Evolutionary conservation across 2,113 vertebrate genomes (phyloP), one percentile per base, ranked within the genome.

Genomic region (Crotophaga sulcirostris): DNA sequence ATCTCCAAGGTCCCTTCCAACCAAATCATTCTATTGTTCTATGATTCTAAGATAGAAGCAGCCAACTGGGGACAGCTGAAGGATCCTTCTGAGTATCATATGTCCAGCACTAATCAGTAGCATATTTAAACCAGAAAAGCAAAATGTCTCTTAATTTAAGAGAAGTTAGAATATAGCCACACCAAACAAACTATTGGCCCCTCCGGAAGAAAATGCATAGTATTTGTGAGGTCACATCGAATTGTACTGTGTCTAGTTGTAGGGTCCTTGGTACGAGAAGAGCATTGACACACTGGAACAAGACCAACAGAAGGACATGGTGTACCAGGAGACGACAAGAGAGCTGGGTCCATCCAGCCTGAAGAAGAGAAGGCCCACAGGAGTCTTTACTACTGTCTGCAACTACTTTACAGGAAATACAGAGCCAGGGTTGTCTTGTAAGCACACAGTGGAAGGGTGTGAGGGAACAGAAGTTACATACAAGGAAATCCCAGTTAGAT

Each of bases 191-290:
- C 11, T 3, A 13, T 52, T 26, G 25, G 23, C 11, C 16, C 64
- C 36, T 42, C 29, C 70, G 56, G 25, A 54, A 63, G 55, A 74
- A 93, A 93, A 63, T 2, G 2, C 0, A 0, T 6, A 9, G 16
- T 9, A 25, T 58, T 84, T 55, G 25, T 58, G 52, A 51, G 13
- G 28, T 34, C 38, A 33, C 47, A 26, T 34, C 17, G 24, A 14
- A 80, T 28, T 4, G 6, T 47, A 31, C 16, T 0, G 0, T 66
- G 25, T 60, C 19, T 52, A 54, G 31, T 5, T 49, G 49, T 17
- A 58, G 21, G 7, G 16, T 33, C 36, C 20, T 63, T 31, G 10
- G 34, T 60, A 64, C 45, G 82, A 77, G 40, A 60, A 26, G 16
- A 59, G 26, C 29, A 26, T 26, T 55, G 64, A 60, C 4, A 6